A percentile compares a stretch with the other conserved stretches of the same genome.
Conservation (phyloP, 2,888 invertebrate genomes). For the Pogonocherus hispidulus region DNA sequence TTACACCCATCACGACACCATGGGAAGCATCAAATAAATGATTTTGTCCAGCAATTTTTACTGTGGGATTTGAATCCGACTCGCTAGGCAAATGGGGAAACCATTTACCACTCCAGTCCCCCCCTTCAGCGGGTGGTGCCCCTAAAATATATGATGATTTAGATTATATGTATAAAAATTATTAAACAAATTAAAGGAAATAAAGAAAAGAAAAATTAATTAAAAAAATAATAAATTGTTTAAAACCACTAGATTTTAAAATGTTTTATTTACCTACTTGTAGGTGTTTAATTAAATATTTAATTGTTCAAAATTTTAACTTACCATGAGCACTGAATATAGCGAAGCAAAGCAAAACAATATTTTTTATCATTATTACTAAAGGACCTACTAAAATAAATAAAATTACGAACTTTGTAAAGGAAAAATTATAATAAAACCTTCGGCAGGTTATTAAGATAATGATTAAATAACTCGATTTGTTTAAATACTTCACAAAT, state of each 20-base stretch:
- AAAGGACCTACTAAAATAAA: slow-evolving; percentile 43
- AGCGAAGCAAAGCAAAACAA: slow-evolving; percentile 50
- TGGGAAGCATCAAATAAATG: slow-evolving; percentile 59
- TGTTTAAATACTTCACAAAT: neutral
- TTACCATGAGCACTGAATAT: slow-evolving; percentile 50
- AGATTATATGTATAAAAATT: neutral
- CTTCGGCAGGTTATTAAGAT: slow-evolving; percentile 3
- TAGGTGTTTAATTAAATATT: no score
- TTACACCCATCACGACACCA: slow-evolving; percentile 73
- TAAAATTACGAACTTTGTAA: slow-evolving; percentile 39
- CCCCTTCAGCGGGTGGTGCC: neutral
- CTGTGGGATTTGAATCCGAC: slow-evolving; percentile 52
- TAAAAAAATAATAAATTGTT: neutral
- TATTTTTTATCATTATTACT: slow-evolving; percentile 54
- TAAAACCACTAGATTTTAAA: no score
- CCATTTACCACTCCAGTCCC: slow-evolving; percentile 65
- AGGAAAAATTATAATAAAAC: slow-evolving; percentile 39
- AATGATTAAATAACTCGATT: slow-evolving; percentile 34
- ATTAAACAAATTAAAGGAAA: neutral
- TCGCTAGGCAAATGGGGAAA: slow-evolving; percentile 63
- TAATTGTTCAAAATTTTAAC: no score
- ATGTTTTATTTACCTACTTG: no score
- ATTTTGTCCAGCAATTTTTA: slow-evolving; percentile 40
- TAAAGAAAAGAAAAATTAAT: no score
- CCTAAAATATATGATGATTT: slow-evolving; percentile 7